Conservation (phyloP, 2,113 vertebrate species). For the Erpornis zantholeuca region DNA sequence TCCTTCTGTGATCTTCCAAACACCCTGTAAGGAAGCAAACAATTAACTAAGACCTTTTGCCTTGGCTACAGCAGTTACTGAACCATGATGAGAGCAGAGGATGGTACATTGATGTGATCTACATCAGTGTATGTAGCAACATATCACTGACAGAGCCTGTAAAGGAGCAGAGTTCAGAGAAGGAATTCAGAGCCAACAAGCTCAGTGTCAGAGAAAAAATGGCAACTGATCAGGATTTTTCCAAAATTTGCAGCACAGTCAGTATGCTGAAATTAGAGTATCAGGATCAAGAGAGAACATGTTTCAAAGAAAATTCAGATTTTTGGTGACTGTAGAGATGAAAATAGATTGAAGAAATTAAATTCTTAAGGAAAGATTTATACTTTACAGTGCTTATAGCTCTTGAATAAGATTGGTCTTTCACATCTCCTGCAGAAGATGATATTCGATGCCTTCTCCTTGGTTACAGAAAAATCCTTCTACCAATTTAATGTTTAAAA, state of each 20-base stretch:
- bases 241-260: not conserved
- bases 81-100: not conserved
- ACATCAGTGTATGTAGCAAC: not conserved
- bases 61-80: not conserved
- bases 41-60: not conserved
- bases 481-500: not conserved
- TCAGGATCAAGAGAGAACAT: not conserved
- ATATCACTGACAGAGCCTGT: not conserved
- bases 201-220: not conserved
- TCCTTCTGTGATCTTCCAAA: not conserved
- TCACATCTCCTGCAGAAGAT: not conserved
- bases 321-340: not conserved
- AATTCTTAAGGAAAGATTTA: not conserved
- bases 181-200: not conserved
- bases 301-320: not conserved
- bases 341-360: not conserved
- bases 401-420: not conserved
- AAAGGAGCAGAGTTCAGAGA: not conserved
- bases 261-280: not conserved
- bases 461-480: not conserved
- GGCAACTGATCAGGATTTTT: not conserved
- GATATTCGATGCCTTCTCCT: not conserved
- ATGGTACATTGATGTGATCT: not conserved
- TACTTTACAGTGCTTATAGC: not conserved
- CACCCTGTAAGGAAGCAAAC: not conserved